Percentiles rank a stretch among this genome's conserved stretches.
phyloP scores from a whole-genome alignment of 2,797 vertebrate species.

The Harpagifer antarcticus region DNA sequence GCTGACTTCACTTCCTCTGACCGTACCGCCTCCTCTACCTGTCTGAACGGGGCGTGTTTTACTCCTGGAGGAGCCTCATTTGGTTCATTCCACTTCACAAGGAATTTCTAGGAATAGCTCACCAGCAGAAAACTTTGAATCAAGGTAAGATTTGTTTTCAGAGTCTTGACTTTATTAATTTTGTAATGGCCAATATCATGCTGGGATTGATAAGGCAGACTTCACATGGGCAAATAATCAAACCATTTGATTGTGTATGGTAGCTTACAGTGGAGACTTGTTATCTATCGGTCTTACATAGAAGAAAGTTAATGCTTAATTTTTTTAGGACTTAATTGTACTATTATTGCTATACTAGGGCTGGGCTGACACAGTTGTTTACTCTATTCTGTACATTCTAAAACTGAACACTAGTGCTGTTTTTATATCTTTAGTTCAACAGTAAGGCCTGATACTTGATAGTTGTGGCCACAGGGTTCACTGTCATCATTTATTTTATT shows the following conservation, averaged over 20 bases:
- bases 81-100: conserved; percentile 18
- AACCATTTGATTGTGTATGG: not conserved
- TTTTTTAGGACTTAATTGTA: not conserved
- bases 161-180: not conserved
- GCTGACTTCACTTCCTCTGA: conserved; percentile 14
- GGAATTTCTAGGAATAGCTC: conserved; percentile 40
- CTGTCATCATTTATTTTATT: not conserved
- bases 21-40: conserved; percentile 52
- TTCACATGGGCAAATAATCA: not conserved
- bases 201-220: not conserved
- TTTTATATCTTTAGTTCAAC: not conserved
- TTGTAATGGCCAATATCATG: not conserved
- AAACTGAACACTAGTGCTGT: not conserved
- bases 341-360: not conserved
- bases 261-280: not conserved
- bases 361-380: not conserved
- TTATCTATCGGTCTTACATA: not conserved
- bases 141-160: conserved; percentile 60
- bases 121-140: conserved; percentile 15
- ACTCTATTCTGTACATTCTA: not conserved
- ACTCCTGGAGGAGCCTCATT: conserved; percentile 5
- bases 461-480: not conserved
- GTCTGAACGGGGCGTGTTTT: conserved; percentile 60
- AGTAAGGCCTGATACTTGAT: not conserved
- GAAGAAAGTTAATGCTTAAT: conserved; percentile 5